Evolutionary conservation across 53 echinoderm and acorn worm species (phyloP).

Genomic region (Patiria pectinifera): DNA sequence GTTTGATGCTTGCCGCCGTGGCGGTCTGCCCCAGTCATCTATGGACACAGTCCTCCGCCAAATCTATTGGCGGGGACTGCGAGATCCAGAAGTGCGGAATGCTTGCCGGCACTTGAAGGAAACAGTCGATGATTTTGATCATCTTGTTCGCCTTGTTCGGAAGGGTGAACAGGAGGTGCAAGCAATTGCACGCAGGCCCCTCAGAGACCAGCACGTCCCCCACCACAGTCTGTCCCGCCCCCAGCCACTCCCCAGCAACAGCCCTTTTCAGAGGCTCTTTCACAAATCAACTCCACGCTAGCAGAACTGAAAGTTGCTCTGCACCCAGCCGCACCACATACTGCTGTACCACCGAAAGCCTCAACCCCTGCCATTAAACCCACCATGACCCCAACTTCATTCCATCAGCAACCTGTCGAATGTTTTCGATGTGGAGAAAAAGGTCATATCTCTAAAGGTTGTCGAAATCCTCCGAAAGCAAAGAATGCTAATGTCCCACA

Average conservation of each 20-base stretch:
- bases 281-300: not conserved
- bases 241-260: too few species aligned
- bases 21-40: not conserved
- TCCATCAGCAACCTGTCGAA: not conserved
- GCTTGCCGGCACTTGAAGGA: slow-evolving; percentile 8
- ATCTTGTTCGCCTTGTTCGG: slow-evolving; percentile 2
- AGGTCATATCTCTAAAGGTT: not conserved
- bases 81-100: not conserved
- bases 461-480: not conserved
- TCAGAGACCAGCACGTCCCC: not conserved
- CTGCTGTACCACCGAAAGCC: not conserved
- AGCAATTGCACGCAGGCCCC: not conserved
- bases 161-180: not conserved
- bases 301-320: slow-evolving; percentile 8
- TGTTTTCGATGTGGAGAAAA: not conserved
- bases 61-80: slow-evolving; percentile 12
- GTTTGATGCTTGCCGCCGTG: not conserved
- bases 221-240: not conserved
- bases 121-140: not conserved
- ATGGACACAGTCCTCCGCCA: not conserved
- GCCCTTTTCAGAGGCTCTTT: not conserved
- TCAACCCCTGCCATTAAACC: not conserved
- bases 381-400: not conserved
- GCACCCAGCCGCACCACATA: not conserved
- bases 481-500: not conserved